Percentiles rank a stretch among this genome's conserved stretches.
Conservation (phyloP, 2,888 invertebrate genomes). For the Archips xylosteana region DNA sequence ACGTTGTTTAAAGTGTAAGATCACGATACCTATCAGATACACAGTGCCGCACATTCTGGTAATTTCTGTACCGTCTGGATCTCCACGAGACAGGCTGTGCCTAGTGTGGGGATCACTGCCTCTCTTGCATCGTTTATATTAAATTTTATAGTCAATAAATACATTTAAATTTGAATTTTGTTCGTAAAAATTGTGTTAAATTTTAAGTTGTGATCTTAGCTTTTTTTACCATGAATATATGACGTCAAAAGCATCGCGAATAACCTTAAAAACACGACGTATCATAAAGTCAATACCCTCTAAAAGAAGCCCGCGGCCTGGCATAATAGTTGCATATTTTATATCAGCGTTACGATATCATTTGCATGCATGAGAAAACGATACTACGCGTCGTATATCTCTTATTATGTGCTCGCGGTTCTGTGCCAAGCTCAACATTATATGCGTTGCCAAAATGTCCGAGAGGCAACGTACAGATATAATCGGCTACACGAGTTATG, state of each 20-base stretch:
- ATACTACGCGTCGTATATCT: slow-evolving; percentile 34
- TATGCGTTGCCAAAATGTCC: slow-evolving; percentile 36
- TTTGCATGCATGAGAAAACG: slow-evolving; percentile 42
- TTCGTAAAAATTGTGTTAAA: too few relatives aligned
- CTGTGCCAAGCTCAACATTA: slow-evolving; percentile 33
- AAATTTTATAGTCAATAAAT: too few relatives aligned
- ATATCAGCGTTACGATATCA: slow-evolving; percentile 33
- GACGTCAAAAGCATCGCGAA: background rate
- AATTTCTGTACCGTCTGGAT: too few relatives aligned
- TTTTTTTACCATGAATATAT: background rate
- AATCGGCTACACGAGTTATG: background rate
- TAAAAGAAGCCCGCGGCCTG: background rate
- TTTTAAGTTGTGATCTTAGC: too few relatives aligned
- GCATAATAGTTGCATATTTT: slow-evolving; percentile 40
- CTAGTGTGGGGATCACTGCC: too few relatives aligned
- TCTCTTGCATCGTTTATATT: too few relatives aligned
- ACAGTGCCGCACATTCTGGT: too few relatives aligned
- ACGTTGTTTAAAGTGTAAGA: too few relatives aligned
- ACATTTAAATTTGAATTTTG: too few relatives aligned
- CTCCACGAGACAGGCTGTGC: too few relatives aligned
- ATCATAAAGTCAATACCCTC: slow-evolving; percentile 1
- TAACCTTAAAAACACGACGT: background rate
- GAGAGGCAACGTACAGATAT: background rate
- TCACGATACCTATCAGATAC: too few relatives aligned
- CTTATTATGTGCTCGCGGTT: slow-evolving; percentile 33